Conservation (phyloP, 2,113 vertebrate genomes). For the Mola mola region DNA sequence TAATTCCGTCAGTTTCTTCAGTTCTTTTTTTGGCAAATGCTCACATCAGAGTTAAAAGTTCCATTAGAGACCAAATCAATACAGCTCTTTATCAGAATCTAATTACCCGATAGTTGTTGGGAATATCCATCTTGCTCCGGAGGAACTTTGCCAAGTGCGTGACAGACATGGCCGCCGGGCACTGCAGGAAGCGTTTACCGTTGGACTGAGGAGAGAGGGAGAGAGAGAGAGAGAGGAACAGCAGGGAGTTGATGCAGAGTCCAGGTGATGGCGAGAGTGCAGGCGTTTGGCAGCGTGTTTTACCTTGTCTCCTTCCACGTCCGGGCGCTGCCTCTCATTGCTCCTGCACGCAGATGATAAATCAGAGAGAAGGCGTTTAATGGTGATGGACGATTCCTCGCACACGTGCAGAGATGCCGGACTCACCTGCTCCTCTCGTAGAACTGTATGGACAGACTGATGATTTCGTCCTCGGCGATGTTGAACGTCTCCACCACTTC, state of each 20-base stretch:
- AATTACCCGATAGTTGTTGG: conserved; percentile 90
- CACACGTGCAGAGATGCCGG: neutral
- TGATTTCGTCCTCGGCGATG: conserved; percentile 89
- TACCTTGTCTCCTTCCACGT: conserved; percentile 90
- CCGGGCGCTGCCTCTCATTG: conserved; percentile 84
- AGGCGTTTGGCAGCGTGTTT: conserved; percentile 2
- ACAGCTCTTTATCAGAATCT: no score
- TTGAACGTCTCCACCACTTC: conserved; percentile 86
- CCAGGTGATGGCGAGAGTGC: neutral
- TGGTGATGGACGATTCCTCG: neutral
- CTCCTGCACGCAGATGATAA: conserved; percentile 69
- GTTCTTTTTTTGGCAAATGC: no score
- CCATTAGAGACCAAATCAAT: no score
- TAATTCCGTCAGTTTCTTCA: no score
- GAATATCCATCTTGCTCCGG: conserved; percentile 95
- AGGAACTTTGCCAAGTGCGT: conserved; percentile 94
- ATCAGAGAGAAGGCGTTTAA: neutral
- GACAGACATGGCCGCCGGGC: conserved; percentile 93
- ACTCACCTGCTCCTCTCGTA: conserved; percentile 88
- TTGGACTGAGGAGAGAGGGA: conserved; percentile 75
- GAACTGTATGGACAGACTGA: conserved; percentile 95
- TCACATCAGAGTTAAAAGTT: no score
- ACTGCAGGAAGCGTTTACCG: conserved; percentile 91
- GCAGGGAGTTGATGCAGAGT: conserved; percentile 14
- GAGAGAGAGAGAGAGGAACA: conserved; percentile 3